phyloP scores from a whole-genome alignment of 2,113 vertebrate species.

The Catharus bicknelli region DNA sequence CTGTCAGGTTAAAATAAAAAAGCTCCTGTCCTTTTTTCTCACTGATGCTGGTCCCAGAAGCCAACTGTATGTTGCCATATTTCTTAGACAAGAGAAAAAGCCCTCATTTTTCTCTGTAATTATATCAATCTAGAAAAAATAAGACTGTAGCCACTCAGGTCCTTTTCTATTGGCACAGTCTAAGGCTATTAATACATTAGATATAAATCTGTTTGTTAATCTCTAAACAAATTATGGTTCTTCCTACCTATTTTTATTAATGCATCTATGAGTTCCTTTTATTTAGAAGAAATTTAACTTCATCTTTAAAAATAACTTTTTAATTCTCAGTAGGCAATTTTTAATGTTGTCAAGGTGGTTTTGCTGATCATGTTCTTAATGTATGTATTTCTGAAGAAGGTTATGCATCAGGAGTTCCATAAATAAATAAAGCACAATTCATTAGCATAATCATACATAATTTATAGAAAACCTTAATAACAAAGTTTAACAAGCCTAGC shows the following conservation, averaged over 20 bases:
- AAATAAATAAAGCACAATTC: background rate
- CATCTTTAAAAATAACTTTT: background rate
- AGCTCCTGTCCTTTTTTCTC: background rate
- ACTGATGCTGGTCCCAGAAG: background rate
- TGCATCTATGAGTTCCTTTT: background rate
- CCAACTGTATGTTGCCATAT: background rate
- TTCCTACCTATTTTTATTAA: background rate
- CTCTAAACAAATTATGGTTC: background rate
- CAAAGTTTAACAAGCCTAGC: background rate
- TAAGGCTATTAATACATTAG: background rate
- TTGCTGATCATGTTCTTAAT: background rate
- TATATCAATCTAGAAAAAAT: background rate
- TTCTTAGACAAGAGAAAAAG: constrained; percentile 18
- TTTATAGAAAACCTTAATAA: background rate
- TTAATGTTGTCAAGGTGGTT: background rate
- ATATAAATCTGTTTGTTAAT: background rate
- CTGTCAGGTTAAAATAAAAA: background rate
- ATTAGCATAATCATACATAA: background rate
- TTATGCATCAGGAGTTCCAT: background rate
- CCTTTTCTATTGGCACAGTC: background rate
- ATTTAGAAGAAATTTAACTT: background rate
- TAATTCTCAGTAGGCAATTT: background rate
- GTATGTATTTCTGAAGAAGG: background rate
- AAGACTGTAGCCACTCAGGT: background rate
- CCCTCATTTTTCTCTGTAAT: background rate